Evolutionary conservation across 2,888 invertebrate species (phyloP).

Genomic region (Cataglyphis cursor): DNA sequence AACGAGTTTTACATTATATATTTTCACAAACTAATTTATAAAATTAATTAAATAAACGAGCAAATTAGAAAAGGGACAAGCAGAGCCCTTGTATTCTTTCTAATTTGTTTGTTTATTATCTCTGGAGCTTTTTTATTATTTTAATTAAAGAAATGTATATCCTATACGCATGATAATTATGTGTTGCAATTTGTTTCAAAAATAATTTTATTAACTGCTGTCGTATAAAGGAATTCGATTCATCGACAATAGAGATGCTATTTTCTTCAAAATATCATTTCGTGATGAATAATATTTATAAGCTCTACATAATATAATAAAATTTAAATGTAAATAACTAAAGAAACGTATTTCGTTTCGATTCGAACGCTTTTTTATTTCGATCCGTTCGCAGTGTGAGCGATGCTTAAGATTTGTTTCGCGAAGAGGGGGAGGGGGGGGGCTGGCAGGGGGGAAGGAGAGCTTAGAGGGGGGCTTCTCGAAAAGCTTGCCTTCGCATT

Average conservation of each 20-base stretch:
- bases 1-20: background rate
- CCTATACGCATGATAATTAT: background rate
- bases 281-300: background rate
- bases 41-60: background rate
- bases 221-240: background rate
- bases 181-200: background rate
- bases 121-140: no score
- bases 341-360: background rate
- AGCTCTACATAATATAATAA: slow-evolving; percentile 22
- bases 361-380: slow-evolving; percentile 14
- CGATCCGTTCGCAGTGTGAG: slow-evolving; percentile 17
- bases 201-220: background rate
- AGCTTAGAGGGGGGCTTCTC: background rate
- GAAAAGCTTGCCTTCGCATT: slow-evolving; percentile 58
- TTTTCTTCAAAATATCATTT: background rate
- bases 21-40: background rate
- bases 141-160: background rate
- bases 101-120: no score
- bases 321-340: slow-evolving; percentile 20
- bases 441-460: background rate
- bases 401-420: slow-evolving; percentile 17
- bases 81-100: no score
- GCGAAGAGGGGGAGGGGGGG: background rate
- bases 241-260: background rate
- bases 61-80: no score